These are phyloP conservation scores for Eunapius fragilis DNA, from an alignment of 37 sponge, comb jelly and placozoan genomes.

Conservation along the genomic window DNA sequence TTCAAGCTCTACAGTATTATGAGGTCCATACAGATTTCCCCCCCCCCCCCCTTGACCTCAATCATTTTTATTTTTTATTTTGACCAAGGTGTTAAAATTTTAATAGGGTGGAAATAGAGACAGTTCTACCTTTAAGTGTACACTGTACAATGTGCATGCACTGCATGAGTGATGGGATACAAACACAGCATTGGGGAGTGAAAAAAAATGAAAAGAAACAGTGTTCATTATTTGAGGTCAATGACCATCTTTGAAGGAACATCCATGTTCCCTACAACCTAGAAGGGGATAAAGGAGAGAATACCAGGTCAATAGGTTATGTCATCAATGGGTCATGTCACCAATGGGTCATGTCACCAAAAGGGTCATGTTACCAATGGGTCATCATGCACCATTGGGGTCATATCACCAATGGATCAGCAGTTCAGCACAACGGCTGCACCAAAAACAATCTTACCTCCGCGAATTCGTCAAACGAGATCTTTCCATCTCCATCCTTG, in stretches of 20 bases:
- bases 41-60: too few relatives aligned
- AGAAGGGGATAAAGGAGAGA: constrained; percentile 2
- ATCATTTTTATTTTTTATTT: too few relatives aligned
- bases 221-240: constrained; percentile 27
- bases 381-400: too few relatives aligned
- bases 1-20: too few relatives aligned
- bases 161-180: not conserved
- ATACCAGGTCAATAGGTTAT: too few relatives aligned
- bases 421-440: not conserved
- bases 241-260: constrained; percentile 79
- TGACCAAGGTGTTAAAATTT: not conserved
- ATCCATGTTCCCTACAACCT: constrained; percentile 81
- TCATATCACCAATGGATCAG: not conserved
- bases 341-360: too few relatives aligned
- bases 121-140: not conserved
- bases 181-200: not conserved
- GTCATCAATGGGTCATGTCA: too few relatives aligned
- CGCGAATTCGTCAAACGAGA: constrained; percentile 95
- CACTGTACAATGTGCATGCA: too few relatives aligned
- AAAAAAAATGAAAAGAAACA: not conserved
- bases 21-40: too few relatives aligned
- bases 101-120: not conserved
- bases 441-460: constrained; percentile 63
- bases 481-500: constrained; percentile 98
- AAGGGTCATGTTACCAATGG: too few relatives aligned